phyloP scores from a whole-genome alignment of 2,113 vertebrate species.

The Petroica traversi region DNA sequence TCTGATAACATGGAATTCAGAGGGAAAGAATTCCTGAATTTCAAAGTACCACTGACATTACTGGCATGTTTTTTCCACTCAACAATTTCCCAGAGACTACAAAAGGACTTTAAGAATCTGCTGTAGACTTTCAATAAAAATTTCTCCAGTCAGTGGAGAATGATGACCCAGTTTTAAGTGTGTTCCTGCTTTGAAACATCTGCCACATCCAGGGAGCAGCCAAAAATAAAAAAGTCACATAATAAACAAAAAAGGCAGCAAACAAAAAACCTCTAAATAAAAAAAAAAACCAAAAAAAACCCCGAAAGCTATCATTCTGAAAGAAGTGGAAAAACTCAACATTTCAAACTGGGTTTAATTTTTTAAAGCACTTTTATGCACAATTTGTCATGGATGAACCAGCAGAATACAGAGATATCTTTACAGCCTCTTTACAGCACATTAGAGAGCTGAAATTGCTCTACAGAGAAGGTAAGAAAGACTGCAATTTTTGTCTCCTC shows the following conservation, averaged over 20 bases:
- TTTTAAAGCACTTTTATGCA: not conserved
- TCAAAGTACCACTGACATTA: not conserved
- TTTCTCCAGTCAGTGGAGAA: not conserved
- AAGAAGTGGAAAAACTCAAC: accelerated
- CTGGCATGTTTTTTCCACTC: not conserved
- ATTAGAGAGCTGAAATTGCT: not conserved
- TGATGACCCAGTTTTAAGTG: not conserved
- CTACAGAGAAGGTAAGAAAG: not conserved
- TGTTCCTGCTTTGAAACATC: not conserved
- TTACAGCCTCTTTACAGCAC: not conserved
- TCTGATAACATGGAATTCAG: not conserved
- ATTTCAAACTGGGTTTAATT: not conserved
- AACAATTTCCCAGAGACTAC: not conserved
- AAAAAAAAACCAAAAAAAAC: not conserved
- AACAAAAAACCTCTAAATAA: not conserved
- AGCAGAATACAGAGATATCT: not conserved
- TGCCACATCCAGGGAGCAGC: not conserved
- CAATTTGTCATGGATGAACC: not conserved
- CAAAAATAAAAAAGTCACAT: not conserved
- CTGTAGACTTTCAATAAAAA: not conserved
- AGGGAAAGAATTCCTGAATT: not conserved
- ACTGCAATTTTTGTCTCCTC: not conserved
- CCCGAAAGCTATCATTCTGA: not conserved
- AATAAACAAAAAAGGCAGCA: not conserved
- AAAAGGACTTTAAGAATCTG: not conserved